These are phyloP conservation scores for Cheilosia variabilis DNA, from an alignment of 2,888 invertebrate species.

Conservation along the genomic window DNA sequence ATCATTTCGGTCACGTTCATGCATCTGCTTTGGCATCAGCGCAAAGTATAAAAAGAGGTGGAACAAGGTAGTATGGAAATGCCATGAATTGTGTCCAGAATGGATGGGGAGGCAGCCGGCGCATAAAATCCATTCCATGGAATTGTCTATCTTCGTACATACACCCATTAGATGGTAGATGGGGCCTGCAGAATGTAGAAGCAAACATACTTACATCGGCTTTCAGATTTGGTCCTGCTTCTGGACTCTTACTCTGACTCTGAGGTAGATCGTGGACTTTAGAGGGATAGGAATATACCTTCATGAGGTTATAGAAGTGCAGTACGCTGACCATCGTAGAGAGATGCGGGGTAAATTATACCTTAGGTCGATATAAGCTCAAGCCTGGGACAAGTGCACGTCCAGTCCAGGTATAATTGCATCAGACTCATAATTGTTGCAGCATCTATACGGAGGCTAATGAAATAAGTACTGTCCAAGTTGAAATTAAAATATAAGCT, in stretches of 20 bases:
- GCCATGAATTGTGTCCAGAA: conserved; percentile 67
- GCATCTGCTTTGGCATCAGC: conserved; percentile 67
- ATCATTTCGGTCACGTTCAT: conserved; percentile 82
- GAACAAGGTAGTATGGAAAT: conserved; percentile 71
- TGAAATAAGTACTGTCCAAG: too few relatives aligned
- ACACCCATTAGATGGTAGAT: conserved; percentile 22
- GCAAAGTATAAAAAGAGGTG: conserved; percentile 66
- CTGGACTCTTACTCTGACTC: conserved; percentile 9
- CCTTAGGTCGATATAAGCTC: too few relatives aligned
- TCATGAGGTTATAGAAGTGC: too few relatives aligned
- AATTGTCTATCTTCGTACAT: conserved; percentile 45
- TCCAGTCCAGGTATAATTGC: too few relatives aligned
- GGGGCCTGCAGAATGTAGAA: conserved; percentile 50
- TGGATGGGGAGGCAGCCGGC: conserved; percentile 58
- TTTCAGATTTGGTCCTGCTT: conserved; percentile 22
- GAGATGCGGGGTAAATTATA: too few relatives aligned
- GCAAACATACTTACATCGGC: conserved; percentile 34
- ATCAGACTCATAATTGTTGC: too few relatives aligned
- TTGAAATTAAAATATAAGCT: too few relatives aligned
- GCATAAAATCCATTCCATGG: conserved; percentile 51
- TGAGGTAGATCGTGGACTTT: conserved; percentile 33
- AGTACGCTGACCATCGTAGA: too few relatives aligned
- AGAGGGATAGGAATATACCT: not conserved
- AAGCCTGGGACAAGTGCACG: too few relatives aligned
- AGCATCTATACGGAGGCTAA: too few relatives aligned